Evolutionary conservation across 2,113 vertebrate species (phyloP).

Genomic region (Upupa epops): DNA sequence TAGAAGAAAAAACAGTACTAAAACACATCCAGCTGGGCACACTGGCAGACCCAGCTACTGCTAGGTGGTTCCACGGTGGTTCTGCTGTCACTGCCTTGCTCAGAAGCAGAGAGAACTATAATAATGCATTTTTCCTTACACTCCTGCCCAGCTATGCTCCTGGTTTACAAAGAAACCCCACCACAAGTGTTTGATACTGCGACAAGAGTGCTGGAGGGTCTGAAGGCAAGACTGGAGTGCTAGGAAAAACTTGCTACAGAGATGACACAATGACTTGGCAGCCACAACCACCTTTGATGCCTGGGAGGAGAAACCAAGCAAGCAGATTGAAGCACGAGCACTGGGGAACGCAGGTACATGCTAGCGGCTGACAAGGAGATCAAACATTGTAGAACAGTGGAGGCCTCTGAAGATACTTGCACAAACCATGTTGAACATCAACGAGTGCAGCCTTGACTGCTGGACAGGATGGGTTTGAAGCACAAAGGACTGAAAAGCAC

Average conservation of each 20-base stretch:
- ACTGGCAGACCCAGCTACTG: background rate
- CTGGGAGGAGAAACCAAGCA: background rate
- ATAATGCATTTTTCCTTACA: background rate
- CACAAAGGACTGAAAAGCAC: background rate
- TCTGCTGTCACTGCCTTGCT: background rate
- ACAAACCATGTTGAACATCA: background rate
- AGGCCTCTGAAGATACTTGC: no score
- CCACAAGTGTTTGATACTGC: background rate
- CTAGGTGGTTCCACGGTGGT: background rate
- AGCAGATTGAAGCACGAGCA: background rate
- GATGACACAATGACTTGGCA: background rate
- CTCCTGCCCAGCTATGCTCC: background rate
- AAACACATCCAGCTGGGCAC: accelerated
- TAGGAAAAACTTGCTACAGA: background rate
- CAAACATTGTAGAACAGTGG: background rate
- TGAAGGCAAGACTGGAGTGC: background rate
- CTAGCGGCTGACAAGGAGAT: background rate
- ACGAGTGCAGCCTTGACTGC: background rate
- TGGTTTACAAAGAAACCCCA: background rate
- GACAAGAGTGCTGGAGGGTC: background rate
- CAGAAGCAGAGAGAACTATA: background rate
- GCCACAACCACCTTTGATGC: background rate
- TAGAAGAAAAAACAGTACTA: background rate
- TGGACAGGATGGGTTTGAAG: background rate
- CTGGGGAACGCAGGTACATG: background rate